Evolutionary conservation across 2,888 invertebrate genomes (phyloP).

Genomic region (Lycophotia porphyrea): DNA sequence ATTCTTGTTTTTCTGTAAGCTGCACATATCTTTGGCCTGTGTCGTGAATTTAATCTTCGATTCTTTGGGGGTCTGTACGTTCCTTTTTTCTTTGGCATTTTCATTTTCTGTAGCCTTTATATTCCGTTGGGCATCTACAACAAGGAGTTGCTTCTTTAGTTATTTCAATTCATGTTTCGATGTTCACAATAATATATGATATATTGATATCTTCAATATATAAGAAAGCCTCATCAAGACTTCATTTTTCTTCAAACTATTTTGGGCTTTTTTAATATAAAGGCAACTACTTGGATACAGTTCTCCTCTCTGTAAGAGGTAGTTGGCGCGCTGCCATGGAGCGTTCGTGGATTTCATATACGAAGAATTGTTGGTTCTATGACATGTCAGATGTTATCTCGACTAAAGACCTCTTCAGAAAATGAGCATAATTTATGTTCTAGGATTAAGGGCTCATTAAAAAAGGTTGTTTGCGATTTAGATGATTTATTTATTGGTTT

Average conservation of each 20-base stretch:
- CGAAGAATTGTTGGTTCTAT: background rate
- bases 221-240: background rate
- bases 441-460: background rate
- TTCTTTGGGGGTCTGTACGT: background rate
- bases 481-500: slow-evolving; percentile 18
- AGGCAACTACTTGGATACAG: background rate
- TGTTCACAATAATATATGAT: background rate
- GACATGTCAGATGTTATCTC: background rate
- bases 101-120: slow-evolving; percentile 17
- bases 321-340: background rate
- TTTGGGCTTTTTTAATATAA: background rate
- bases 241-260: background rate
- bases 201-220: background rate
- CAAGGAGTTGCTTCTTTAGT: slow-evolving; percentile 61
- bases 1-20: slow-evolving; percentile 6
- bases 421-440: too few relatives aligned
- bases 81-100: background rate
- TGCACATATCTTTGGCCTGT: background rate
- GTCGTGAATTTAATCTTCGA: slow-evolving; percentile 3
- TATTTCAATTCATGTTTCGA: slow-evolving; percentile 25
- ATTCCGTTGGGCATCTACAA: slow-evolving; percentile 55
- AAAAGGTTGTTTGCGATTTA: background rate
- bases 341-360: background rate
- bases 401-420: background rate
- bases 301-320: background rate